Conservation (phyloP, 2,113 vertebrate species). For the Amblyornis subalaris region DNA sequence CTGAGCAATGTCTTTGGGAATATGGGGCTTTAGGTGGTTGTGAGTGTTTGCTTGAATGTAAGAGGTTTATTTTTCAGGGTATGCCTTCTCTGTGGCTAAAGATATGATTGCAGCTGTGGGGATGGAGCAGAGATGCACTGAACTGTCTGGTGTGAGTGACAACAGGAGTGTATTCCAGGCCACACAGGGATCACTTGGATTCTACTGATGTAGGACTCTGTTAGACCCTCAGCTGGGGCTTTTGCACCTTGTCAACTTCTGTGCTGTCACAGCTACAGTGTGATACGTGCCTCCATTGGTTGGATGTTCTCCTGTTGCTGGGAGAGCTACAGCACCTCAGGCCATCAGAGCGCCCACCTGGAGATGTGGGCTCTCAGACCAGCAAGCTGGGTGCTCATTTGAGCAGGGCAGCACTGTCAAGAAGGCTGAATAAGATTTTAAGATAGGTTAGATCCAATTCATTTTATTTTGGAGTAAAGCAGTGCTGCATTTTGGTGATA, state of each 20-base stretch:
- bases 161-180: not conserved
- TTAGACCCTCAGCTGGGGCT: not conserved
- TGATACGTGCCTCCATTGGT: not conserved
- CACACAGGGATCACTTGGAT: not conserved
- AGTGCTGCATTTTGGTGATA: not conserved
- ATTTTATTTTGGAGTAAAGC: not conserved
- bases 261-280: not conserved
- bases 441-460: not conserved
- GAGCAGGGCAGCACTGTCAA: not conserved
- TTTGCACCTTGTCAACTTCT: not conserved
- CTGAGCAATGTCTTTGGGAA: not conserved
- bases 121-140: not conserved
- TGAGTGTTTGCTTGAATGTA: not conserved
- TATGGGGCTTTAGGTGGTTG: rapidly evolving
- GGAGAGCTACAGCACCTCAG: not conserved
- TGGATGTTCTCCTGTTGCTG: not conserved
- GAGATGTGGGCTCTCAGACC: not conserved
- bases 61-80: not conserved
- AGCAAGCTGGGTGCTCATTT: rapidly evolving
- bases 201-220: not conserved
- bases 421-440: not conserved
- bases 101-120: not conserved
- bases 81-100: not conserved
- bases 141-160: not conserved
- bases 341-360: not conserved